Percentiles rank a stretch among this genome's conserved stretches.
These are phyloP conservation scores for Drosophila aldrichi DNA, from an alignment of 2,888 invertebrate genomes.

Conservation along the genomic window DNA sequence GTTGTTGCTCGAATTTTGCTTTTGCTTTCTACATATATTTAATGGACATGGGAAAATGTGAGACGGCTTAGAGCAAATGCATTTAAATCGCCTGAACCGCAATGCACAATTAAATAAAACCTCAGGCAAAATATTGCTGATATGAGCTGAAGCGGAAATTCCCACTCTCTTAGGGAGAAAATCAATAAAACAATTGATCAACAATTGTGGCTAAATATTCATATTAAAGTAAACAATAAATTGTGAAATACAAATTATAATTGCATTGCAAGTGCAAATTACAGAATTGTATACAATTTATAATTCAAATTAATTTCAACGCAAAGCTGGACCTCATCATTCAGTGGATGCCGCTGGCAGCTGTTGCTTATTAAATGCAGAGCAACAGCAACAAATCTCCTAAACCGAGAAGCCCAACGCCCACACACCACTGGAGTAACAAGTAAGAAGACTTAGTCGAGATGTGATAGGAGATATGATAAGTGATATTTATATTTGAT, in stretches of 20 bases:
- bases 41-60: constrained; percentile 59
- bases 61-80: constrained; percentile 38
- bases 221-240: neutral
- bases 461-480: too few relatives aligned
- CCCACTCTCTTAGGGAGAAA: neutral
- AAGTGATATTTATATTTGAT: too few relatives aligned
- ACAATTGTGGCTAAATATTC: neutral
- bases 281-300: constrained; percentile 50
- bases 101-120: constrained; percentile 28
- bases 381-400: constrained; percentile 58
- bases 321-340: constrained; percentile 33
- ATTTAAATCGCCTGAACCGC: constrained; percentile 47
- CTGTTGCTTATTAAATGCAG: constrained; percentile 50
- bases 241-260: constrained; percentile 6
- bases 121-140: constrained; percentile 11
- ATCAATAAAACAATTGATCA: neutral
- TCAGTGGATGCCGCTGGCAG: constrained; percentile 48
- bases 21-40: constrained; percentile 15
- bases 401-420: constrained; percentile 55
- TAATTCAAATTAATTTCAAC: constrained; percentile 62
- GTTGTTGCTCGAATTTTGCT: constrained; percentile 32
- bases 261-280: constrained; percentile 28
- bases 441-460: too few relatives aligned
- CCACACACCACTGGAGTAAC: constrained; percentile 32
- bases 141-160: constrained; percentile 16